These are phyloP conservation scores for Aspidoscelis tigris DNA, from an alignment of 2,113 vertebrate genomes.

Conservation along the genomic window DNA sequence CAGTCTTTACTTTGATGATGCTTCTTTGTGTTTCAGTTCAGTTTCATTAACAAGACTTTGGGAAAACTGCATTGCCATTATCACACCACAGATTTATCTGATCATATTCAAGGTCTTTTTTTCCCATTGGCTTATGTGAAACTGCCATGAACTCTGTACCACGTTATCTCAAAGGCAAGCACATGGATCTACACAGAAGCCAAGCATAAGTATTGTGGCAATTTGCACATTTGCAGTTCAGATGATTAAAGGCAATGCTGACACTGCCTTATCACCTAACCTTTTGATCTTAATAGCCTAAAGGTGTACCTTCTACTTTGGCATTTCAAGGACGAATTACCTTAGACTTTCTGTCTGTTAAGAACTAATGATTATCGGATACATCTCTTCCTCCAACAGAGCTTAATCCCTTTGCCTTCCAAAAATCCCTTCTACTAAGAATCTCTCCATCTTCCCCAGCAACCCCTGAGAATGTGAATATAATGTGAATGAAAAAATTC, in stretches of 20 bases:
- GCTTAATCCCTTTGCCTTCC: background rate
- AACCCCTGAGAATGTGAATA: background rate
- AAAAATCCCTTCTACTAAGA: background rate
- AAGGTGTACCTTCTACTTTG: background rate
- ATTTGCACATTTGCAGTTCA: background rate
- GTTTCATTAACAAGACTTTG: conserved; percentile 27
- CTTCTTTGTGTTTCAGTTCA: conserved; percentile 67
- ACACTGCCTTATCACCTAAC: background rate
- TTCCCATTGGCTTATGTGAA: background rate
- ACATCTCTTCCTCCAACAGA: background rate
- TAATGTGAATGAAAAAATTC: background rate
- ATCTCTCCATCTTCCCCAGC: background rate
- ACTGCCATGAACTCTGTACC: background rate
- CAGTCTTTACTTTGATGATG: conserved; percentile 72
- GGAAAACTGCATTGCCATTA: conserved; percentile 1
- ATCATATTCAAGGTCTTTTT: background rate
- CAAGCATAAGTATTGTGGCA: background rate
- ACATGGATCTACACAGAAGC: background rate
- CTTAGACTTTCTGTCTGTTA: background rate
- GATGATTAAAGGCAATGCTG: background rate
- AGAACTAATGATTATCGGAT: too few relatives aligned
- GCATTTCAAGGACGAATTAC: background rate
- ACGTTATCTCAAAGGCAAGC: background rate
- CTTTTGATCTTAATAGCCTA: background rate
- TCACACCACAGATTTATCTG: background rate